A percentile compares a stretch with the other conserved stretches of the same genome.
These are phyloP conservation scores for Dascyllus trimaculatus DNA, from an alignment of 2,113 vertebrate genomes.

Conservation along the genomic window DNA sequence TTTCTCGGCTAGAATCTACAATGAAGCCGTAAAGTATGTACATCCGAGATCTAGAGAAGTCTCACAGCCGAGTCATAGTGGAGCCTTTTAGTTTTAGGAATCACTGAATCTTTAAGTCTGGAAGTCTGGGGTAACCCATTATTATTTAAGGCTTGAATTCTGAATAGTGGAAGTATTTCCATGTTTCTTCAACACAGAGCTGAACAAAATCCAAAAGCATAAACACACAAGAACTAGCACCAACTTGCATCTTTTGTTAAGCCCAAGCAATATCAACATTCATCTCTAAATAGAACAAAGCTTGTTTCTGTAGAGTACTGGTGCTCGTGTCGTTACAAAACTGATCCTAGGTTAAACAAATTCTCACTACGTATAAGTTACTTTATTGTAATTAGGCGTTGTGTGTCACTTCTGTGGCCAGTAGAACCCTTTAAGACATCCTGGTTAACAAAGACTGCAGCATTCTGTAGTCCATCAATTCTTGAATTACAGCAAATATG, in stretches of 20 bases:
- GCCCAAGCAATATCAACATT: slow-evolving; percentile 28
- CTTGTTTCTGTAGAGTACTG: slow-evolving; percentile 5
- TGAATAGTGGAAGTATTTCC: slow-evolving; percentile 47
- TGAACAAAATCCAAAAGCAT: slow-evolving; percentile 47
- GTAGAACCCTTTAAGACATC: background rate
- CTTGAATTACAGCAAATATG: slow-evolving; percentile 30
- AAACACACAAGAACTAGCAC: slow-evolving; percentile 63
- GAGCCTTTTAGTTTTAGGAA: slow-evolving; percentile 39
- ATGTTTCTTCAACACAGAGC: slow-evolving; percentile 32
- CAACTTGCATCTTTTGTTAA: slow-evolving; percentile 50
- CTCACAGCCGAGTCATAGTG: slow-evolving; percentile 20
- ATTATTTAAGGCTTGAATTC: slow-evolving; percentile 68
- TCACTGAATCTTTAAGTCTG: slow-evolving; percentile 24
- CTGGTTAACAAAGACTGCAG: slow-evolving; percentile 18
- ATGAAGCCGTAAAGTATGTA: slow-evolving; percentile 15
- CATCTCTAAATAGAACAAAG: slow-evolving; percentile 16
- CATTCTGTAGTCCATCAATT: background rate
- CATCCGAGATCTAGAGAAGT: background rate
- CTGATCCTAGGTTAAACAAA: slow-evolving; percentile 4
- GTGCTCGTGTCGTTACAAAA: slow-evolving; percentile 21
- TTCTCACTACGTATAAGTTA: background rate
- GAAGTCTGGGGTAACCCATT: slow-evolving; percentile 15
- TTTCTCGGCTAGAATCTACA: slow-evolving; percentile 22
- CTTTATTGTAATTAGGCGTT: background rate
- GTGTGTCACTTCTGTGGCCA: background rate